A percentile compares a stretch with the other conserved stretches of the same genome.
These are phyloP conservation scores for Poicephalus gulielmi DNA, from an alignment of 2,113 vertebrate genomes.

Conservation along the genomic window DNA sequence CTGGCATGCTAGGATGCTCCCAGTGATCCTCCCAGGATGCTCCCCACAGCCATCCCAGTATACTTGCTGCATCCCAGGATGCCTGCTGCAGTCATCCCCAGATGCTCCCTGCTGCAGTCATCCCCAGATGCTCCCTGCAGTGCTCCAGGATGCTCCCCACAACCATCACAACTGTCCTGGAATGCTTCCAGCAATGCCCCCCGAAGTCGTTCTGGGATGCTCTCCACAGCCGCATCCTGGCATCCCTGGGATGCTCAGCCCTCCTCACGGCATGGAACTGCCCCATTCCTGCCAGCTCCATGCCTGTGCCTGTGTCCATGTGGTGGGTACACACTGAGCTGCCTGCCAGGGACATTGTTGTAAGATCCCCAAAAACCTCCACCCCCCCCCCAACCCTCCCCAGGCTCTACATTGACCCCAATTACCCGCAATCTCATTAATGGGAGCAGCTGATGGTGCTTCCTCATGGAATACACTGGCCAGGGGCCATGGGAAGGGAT, in stretches of 20 bases:
- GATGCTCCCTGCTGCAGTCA: background rate
- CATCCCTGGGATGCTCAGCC: accelerated
- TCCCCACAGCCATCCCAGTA: background rate
- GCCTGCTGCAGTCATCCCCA: background rate
- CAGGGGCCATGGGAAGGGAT: background rate
- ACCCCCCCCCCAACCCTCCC: background rate
- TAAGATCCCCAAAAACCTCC: no score
- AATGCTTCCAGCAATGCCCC: no score
- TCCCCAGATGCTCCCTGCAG: background rate
- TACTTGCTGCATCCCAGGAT: background rate
- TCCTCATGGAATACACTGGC: background rate
- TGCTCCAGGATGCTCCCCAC: background rate
- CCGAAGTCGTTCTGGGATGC: no score
- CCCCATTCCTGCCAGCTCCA: background rate
- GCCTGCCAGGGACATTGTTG: accelerated
- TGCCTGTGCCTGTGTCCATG: accelerated
- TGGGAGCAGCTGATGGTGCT: background rate
- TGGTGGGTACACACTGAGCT: accelerated
- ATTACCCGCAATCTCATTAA: background rate
- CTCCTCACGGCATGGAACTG: background rate
- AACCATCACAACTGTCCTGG: background rate
- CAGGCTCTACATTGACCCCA: background rate
- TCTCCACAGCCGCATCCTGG: background rate
- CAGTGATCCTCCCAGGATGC: no score
- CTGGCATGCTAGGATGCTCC: background rate